phyloP scores from a whole-genome alignment of 2,888 invertebrate species.

The Nycteola revayana region DNA sequence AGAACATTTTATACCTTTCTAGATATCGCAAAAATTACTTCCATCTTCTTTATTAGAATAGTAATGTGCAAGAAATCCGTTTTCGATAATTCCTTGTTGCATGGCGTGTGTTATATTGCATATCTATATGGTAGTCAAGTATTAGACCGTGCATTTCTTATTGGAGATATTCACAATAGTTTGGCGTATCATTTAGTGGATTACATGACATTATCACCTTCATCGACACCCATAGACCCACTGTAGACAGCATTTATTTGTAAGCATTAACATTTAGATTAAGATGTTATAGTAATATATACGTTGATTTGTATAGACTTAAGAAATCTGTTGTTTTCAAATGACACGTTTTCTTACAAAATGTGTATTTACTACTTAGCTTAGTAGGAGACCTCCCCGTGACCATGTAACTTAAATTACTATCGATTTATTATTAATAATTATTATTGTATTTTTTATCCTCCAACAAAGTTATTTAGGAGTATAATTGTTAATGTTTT shows the following conservation, averaged over 20 bases:
- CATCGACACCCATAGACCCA: slow-evolving; percentile 43
- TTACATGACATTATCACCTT: slow-evolving; percentile 2
- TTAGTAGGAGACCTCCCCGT: slow-evolving; percentile 29
- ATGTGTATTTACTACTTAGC: slow-evolving; percentile 33
- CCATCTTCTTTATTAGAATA: too few relatives aligned
- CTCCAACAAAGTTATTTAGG: slow-evolving; percentile 69
- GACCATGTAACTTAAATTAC: slow-evolving; percentile 29
- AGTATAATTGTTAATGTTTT: slow-evolving; percentile 63
- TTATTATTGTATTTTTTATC: slow-evolving; percentile 37
- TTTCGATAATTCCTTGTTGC: too few relatives aligned
- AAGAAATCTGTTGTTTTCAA: slow-evolving; percentile 68
- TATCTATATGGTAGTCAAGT: too few relatives aligned
- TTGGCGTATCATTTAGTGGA: not conserved
- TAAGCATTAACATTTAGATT: slow-evolving; percentile 74
- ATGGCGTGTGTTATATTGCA: too few relatives aligned
- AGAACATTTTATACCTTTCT: too few relatives aligned
- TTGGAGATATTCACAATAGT: slow-evolving; percentile 4
- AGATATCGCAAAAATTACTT: too few relatives aligned
- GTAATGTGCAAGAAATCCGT: too few relatives aligned
- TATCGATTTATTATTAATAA: slow-evolving; percentile 28
- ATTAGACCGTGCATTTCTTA: slow-evolving; percentile 13
- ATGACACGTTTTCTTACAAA: slow-evolving; percentile 52
- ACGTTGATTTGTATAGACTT: slow-evolving; percentile 77
- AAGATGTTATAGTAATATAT: slow-evolving; percentile 80
- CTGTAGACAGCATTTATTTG: slow-evolving; percentile 75